Conservation (phyloP, 2,888 invertebrate species). For the Salticus scenicus region DNA sequence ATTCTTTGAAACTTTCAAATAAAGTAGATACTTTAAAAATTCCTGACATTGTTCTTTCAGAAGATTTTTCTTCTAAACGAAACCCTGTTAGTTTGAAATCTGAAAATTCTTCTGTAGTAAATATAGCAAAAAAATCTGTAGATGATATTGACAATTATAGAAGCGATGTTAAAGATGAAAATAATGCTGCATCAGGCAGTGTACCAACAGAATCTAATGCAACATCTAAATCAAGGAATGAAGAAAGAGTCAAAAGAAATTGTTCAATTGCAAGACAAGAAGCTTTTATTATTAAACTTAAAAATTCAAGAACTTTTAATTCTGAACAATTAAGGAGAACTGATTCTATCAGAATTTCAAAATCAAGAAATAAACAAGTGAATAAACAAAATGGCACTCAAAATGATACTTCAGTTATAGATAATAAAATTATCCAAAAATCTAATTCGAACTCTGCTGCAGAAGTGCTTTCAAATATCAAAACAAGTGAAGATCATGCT, state of each 20-base stretch:
- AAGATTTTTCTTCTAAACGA: no score
- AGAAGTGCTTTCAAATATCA: no score
- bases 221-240: neutral
- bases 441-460: no score
- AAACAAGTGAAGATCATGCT: no score
- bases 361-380: neutral
- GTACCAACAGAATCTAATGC: neutral
- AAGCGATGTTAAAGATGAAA: neutral
- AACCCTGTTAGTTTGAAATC: no score
- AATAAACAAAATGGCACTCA: no score
- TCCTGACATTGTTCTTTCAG: no score
- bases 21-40: no score
- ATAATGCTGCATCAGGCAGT: neutral
- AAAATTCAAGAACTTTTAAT: neutral
- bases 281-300: conserved; percentile 31
- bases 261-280: conserved; percentile 31
- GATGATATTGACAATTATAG: neutral
- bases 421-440: no score
- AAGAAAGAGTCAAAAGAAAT: neutral
- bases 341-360: neutral
- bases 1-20: neutral
- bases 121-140: no score
- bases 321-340: neutral
- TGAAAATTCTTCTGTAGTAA: no score
- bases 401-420: no score